Evolutionary conservation across 2,888 invertebrate genomes (phyloP).

Genomic region (Caradrina clavipalpis): DNA sequence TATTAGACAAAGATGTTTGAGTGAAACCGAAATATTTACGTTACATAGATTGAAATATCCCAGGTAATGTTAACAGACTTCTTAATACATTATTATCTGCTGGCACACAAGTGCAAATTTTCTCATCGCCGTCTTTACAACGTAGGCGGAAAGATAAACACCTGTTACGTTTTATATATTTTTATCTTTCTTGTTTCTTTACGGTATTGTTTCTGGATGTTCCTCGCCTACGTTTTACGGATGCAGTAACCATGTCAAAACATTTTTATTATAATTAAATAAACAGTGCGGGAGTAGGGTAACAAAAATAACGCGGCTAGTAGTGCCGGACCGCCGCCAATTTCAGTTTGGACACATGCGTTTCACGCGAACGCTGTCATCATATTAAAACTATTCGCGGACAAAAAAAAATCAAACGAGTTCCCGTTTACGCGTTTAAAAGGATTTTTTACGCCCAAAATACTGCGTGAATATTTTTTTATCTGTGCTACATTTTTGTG

Average conservation of each 20-base stretch:
- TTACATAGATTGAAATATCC: slow-evolving; percentile 21
- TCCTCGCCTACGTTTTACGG: slow-evolving; percentile 21
- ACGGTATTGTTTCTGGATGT: slow-evolving; percentile 18
- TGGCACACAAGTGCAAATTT: slow-evolving; percentile 38
- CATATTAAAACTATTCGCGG: slow-evolving; percentile 72
- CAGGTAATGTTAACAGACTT: slow-evolving; percentile 16
- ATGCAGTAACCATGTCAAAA: slow-evolving; percentile 64
- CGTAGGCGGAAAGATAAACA: slow-evolving; percentile 44
- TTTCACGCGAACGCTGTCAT: slow-evolving; percentile 75
- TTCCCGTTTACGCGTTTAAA: slow-evolving; percentile 51
- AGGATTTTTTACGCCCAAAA: slow-evolving; percentile 62
- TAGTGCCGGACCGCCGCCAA: slow-evolving; percentile 71
- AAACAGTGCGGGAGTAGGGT: slow-evolving; percentile 76
- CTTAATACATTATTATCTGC: slow-evolving; percentile 32
- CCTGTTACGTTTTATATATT: slow-evolving; percentile 50
- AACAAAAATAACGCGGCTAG: slow-evolving; percentile 86
- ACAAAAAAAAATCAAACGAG: slow-evolving; percentile 61
- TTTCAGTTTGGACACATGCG: slow-evolving; percentile 80
- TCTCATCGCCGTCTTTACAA: slow-evolving; percentile 29
- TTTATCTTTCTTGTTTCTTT: slow-evolving; percentile 33
- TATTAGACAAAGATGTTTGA: slow-evolving; percentile 2
- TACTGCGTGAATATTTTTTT: slow-evolving; percentile 53
- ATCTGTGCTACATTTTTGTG: slow-evolving; percentile 38
- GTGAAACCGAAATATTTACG: slow-evolving; percentile 23
- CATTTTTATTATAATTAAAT: slow-evolving; percentile 84